Evolutionary conservation across 2,888 invertebrate species (phyloP), one percentile per base, ranked within the genome.

Genomic region (Pachliopta kotzebuea): DNA sequence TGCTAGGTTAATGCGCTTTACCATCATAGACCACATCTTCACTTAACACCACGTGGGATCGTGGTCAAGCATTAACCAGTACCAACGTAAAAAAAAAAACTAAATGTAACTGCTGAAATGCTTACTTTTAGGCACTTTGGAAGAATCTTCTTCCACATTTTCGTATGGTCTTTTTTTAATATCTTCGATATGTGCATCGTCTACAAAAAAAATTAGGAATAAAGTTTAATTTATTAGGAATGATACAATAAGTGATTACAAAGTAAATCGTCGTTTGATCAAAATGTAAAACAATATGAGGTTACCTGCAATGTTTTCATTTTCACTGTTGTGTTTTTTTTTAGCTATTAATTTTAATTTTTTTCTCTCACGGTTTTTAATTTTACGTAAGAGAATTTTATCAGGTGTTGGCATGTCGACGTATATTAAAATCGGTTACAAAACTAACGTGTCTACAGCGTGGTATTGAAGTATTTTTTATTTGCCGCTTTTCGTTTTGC

Each of bases 301-400:
- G 56, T 66, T 61, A 66, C 66, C 62, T 61, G 59, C 52, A 23
- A 56, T 62, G 54, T 59, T 58, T 21, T 61, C 63, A 63, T 61
- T 67, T 63, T 68, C 67, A 42, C 71, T 66, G 62, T 58, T 64
- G 42, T 74, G 71, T 58, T 66, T 68, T 29, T 76, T 76, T 49
- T 71, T 65, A 60, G 82, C 81, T 17, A 79, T 77, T 14, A 94
- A 76, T 70, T 93, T 93, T 29, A 94, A 78, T 78, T 95, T 96
- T 70, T 93, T 94, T 74, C 95, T 95, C 73, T 96, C 96, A 0
- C 95, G 92, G 75, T 96, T 96, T 70, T 94, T 96, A 42, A 96
- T 95, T 86, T 96, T 96, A 63, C 95, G 92, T 93, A 95, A 93
- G 26, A 96, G 86, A 59, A 96, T 92, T 85, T 95, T 95, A 69